phyloP scores from a whole-genome alignment of 1,140 invertebrate species.

The Lepidurus arcticus region DNA sequence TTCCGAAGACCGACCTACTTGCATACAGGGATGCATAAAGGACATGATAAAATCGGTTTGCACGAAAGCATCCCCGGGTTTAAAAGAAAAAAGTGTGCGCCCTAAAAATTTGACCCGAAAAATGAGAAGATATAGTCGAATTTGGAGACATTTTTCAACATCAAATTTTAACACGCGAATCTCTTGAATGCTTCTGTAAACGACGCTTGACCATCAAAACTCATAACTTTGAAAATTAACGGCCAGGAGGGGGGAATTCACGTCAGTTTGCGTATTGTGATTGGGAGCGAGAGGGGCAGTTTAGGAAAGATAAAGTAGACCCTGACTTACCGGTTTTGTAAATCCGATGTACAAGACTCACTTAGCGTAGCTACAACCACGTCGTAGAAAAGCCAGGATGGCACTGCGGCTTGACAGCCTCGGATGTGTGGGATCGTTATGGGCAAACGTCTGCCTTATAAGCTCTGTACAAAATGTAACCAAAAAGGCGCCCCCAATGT shows the following conservation, averaged over 20 bases:
- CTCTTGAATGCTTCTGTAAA: too few relatives aligned
- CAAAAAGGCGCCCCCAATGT: not conserved
- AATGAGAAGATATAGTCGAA: too few relatives aligned
- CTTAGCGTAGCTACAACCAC: not conserved
- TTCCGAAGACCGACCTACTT: not conserved
- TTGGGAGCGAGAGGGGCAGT: not conserved
- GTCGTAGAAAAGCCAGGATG: not conserved
- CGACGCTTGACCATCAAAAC: too few relatives aligned
- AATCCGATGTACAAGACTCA: not conserved
- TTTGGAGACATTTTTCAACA: too few relatives aligned
- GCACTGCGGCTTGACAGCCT: not conserved
- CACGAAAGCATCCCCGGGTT: too few relatives aligned
- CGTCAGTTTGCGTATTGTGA: too few relatives aligned
- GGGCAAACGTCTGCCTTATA: not conserved
- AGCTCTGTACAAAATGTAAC: not conserved
- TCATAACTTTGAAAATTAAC: too few relatives aligned
- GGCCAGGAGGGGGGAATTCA: too few relatives aligned
- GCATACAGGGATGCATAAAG: not conserved
- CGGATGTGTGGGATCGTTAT: not conserved
- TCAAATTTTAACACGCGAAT: too few relatives aligned
- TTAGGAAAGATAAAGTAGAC: not conserved
- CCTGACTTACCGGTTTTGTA: not conserved
- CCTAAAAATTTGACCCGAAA: too few relatives aligned
- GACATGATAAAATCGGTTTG: too few relatives aligned
- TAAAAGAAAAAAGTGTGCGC: too few relatives aligned